Conservation (phyloP, 2,888 invertebrate species). For the Myopa tessellatipennis region DNA sequence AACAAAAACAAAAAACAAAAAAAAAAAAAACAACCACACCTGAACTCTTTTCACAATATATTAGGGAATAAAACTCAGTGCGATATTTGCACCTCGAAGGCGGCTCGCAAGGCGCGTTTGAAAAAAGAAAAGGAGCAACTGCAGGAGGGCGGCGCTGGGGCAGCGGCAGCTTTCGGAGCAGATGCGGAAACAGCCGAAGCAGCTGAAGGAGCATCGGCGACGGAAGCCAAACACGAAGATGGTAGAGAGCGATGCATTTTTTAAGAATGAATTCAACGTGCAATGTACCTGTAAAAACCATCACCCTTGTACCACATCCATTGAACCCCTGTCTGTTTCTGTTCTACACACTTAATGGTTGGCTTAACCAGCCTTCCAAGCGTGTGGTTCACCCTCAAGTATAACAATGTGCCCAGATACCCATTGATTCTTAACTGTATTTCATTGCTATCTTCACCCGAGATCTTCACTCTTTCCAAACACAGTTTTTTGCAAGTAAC, state of each 20-base stretch:
- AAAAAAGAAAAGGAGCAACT: slow-evolving; percentile 74
- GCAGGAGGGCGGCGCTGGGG: slow-evolving; percentile 63
- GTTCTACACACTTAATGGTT: not conserved
- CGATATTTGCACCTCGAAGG: slow-evolving; percentile 84
- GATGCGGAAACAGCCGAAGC: slow-evolving; percentile 49
- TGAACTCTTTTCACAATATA: not conserved
- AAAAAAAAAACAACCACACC: slow-evolving; percentile 45
- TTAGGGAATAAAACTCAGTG: slow-evolving; percentile 92
- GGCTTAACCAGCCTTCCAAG: no score
- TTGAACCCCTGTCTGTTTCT: not conserved
- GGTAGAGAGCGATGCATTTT: slow-evolving; percentile 51
- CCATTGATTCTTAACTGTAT: no score
- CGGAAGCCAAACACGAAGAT: slow-evolving; percentile 57
- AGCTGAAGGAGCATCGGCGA: slow-evolving; percentile 58
- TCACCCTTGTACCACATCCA: slow-evolving; percentile 1
- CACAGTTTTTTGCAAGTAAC: no score
- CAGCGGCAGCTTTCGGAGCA: slow-evolving; percentile 58
- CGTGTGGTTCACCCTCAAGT: no score
- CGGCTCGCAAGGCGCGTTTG: slow-evolving; percentile 75
- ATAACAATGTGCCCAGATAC: no score
- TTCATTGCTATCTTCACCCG: no score
- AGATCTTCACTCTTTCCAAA: no score
- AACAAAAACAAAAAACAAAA: slow-evolving; percentile 38
- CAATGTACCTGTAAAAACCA: not conserved
- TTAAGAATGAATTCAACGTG: slow-evolving; percentile 25